Evolutionary conservation across 2,888 invertebrate genomes (phyloP), one percentile per base, ranked within the genome.

Genomic region (Lasioglossum oenotherae): DNA sequence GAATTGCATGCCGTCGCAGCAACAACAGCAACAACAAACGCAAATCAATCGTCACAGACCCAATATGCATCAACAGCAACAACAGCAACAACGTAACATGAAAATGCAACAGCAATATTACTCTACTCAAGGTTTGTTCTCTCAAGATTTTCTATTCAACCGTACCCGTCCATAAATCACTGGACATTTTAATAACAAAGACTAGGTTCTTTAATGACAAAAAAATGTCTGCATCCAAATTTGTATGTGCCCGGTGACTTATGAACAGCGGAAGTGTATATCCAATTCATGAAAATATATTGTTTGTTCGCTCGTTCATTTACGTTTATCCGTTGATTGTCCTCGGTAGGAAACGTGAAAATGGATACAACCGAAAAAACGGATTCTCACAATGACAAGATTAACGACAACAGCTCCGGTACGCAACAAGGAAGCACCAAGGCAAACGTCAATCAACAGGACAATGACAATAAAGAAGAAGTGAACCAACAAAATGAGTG

Each of bases 41-140:
- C 93, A 89, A 90, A 93, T 86, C 91, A 94, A 82, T 86, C 94
- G 86, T 92, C 94, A 91, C 91, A 93, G 91, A 93, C 91, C 91
- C 87, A 94, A 81, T 93, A 92, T 87, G 91, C 94, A 92, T 88
- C 94, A 94, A 81, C 94, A 92, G 2, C 69, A 71, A 86, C 94
- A 94, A 94, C 93, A 94, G 94, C 94, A 92, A 94, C 90, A 87
- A 83, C 94, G 95, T 74, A 95, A 94, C 73, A 94, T 95, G 93
- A 94, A 95, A 83, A 95, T 95, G 93, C 95, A 95, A 77, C 95
- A 96, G 88, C 96, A 96, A 94, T 96, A 96, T 94, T 96, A 96
- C 92, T 94, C 95, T 80, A 94, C 94, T 87, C 96, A 96, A 95
- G 95, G 96, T 96, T 93, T 93, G 57, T 53, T 74, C 44, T 19